Conservation (phyloP, 2,797 vertebrate species). For the Allobates femoralis region DNA sequence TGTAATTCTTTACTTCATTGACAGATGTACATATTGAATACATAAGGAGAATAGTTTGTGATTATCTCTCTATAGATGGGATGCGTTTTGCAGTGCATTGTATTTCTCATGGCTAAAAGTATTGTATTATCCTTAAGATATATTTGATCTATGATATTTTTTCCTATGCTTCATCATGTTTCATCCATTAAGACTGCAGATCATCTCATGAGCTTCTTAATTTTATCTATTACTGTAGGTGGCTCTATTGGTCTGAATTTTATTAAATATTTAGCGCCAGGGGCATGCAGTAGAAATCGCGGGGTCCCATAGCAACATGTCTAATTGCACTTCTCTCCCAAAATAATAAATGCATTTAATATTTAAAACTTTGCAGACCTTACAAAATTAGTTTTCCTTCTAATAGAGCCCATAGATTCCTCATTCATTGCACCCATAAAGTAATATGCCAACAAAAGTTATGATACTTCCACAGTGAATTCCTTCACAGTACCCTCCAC, state of each 20-base stretch:
- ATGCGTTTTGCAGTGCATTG: not conserved
- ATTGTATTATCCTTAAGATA: not conserved
- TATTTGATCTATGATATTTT: not conserved
- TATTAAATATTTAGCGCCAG: not conserved
- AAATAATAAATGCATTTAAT: no score
- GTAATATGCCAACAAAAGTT: no score
- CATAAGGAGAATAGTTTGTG: not conserved
- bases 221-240: not conserved
- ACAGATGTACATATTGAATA: slow-evolving; percentile 55
- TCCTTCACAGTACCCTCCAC: no score
- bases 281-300: no score
- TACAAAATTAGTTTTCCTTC: no score
- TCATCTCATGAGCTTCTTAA: not conserved
- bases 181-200: not conserved
- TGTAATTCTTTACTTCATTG: slow-evolving; percentile 63
- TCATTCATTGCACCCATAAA: no score
- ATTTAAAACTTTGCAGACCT: no score
- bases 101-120: not conserved
- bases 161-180: not conserved
- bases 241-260: not conserved
- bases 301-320: no score
- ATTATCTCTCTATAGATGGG: slow-evolving; percentile 2
- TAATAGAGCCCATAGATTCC: no score
- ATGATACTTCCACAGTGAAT: no score
- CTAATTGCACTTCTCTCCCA: no score